Conservation (phyloP, 2,888 invertebrate genomes). For the Microctonus brassicae region DNA sequence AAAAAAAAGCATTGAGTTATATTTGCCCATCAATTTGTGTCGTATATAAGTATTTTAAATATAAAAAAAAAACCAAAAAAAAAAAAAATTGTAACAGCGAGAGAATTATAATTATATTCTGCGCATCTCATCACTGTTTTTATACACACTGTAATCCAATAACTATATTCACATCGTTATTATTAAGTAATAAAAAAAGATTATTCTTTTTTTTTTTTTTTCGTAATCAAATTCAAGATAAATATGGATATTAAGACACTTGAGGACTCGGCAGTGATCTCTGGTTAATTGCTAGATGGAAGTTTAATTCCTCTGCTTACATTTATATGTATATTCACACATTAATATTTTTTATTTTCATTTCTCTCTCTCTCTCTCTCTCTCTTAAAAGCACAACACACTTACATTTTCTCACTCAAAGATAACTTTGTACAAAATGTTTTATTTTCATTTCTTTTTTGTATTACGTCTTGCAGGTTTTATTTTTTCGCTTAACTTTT, state of each 20-base stretch:
- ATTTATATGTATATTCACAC: conserved; percentile 14
- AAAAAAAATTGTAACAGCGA: background rate
- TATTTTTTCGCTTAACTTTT: conserved; percentile 28
- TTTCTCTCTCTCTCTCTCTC: background rate
- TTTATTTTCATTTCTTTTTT: conserved; percentile 5
- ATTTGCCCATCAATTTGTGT: background rate
- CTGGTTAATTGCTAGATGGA: conserved; percentile 38
- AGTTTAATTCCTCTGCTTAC: background rate
- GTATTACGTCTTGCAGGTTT: conserved; percentile 29
- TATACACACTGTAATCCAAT: background rate
- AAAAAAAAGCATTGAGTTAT: background rate
- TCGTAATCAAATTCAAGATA: conserved; percentile 18
- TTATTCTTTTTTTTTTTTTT: too few species aligned
- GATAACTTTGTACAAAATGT: conserved; percentile 18
- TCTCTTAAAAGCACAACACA: too few species aligned
- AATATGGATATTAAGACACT: conserved; percentile 45
- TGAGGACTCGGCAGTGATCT: conserved; percentile 47
- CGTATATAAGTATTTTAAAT: background rate
- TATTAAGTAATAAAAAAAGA: background rate
- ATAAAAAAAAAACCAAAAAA: background rate
- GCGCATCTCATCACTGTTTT: background rate
- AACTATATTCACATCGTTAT: background rate
- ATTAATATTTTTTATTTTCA: conserved; percentile 22
- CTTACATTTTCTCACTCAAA: background rate
- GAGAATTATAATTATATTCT: background rate